Conservation (phyloP, 2,888 invertebrate species). For the Eupithecia vulgata region DNA sequence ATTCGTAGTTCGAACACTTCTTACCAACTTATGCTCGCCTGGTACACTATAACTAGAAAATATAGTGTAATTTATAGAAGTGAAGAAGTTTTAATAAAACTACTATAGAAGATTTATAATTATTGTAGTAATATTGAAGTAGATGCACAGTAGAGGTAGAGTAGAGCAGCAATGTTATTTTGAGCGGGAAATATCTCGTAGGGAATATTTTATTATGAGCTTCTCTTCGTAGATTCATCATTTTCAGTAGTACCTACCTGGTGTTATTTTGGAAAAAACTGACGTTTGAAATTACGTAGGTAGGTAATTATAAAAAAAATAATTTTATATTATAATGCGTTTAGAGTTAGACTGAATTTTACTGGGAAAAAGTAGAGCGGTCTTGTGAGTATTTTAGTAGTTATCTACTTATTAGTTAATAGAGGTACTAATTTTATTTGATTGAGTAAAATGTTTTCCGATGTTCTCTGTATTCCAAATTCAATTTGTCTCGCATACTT, state of each 20-base stretch:
- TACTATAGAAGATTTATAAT: constrained; percentile 9
- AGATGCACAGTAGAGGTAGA: background rate
- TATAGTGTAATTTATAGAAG: constrained; percentile 33
- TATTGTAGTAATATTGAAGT: constrained; percentile 2
- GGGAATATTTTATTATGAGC: background rate
- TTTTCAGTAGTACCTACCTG: too few species aligned
- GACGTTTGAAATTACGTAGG: background rate
- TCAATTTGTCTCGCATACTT: constrained; percentile 72
- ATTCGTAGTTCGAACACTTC: constrained; percentile 30
- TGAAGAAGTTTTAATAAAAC: constrained; percentile 20
- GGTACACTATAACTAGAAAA: constrained; percentile 47
- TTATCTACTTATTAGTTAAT: too few species aligned
- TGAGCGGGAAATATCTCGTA: background rate
- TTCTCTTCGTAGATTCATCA: background rate
- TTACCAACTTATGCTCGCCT: constrained; percentile 52
- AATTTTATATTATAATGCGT: too few species aligned
- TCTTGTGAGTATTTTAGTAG: background rate
- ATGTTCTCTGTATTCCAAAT: constrained; percentile 61
- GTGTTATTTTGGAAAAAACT: background rate
- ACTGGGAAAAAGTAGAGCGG: background rate
- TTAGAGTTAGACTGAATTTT: too few species aligned
- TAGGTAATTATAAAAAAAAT: too few species aligned
- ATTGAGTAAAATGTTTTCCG: background rate
- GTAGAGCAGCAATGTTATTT: background rate
- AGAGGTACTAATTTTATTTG: background rate